Base-by-base conservation (phyloP, 1,140 invertebrate genomes). In the Drosophila gunungcola region DNA sequence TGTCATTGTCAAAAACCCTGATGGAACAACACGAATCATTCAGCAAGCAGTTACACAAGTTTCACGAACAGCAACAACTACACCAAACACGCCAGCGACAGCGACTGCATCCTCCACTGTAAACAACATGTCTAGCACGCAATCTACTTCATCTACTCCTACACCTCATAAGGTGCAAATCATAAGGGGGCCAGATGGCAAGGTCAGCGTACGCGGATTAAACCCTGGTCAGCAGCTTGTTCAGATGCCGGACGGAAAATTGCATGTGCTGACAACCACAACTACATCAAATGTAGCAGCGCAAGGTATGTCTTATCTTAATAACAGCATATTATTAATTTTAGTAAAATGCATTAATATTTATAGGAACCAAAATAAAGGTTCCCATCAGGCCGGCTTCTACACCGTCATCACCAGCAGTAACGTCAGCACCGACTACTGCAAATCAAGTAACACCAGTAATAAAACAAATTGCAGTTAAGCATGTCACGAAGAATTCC, bases 191-290 rank as follows among this genome's bases (percentile, higher is more conserved):
- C 96, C 97, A 0, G 97, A 98, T 92, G 98, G 98, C 13, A 98
- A 98, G 93, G 93, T 99, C 1, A 97, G 98, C 91, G 97, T 99
- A 3, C 95, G 97, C 63, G 98, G 98, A 6, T 93, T 99, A 2
- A 94, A 98, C 92, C 96, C 97, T 48, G 97, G 98, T n/a, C 98
- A 99, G 88, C 97, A 98, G 81, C 93, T 98, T 27, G 95, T 98
- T 25, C 97, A 98, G 91, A 96, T 98, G 94, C 95, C 98, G 0
- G 98, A 99, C 93, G 98, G 98, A 0, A 97, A 98, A 92, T 93
- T 99, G 34, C 98, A 99, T 84, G 96, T 98, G 3, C 94, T 98
- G 16, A 96, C 95, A 39, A 95, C 94, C 16, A 88, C 93, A 54
- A 63, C 69, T 36, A 16, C 69, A n/a, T 70, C 83, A 6, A 85